Percentiles rank a stretch among this genome's conserved stretches.
Conservation (phyloP, 2,797 vertebrate species). For the Garrulus glandarius region DNA sequence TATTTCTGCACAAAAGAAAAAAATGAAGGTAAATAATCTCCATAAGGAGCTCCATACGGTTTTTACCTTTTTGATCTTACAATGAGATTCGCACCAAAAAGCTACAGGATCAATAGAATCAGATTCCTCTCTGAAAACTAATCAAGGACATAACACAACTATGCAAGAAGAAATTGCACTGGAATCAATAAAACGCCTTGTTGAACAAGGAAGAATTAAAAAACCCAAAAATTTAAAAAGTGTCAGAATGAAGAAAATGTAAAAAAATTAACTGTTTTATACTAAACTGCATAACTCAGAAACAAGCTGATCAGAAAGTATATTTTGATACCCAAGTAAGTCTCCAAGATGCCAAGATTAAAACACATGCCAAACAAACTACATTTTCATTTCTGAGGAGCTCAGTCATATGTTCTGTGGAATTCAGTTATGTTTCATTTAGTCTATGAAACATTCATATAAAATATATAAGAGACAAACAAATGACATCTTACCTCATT, state of each 20-base stretch:
- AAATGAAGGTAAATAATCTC: not conserved
- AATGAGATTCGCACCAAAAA: not conserved
- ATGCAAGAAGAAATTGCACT: not conserved
- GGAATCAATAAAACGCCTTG: not conserved
- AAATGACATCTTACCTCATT: constrained; percentile 64
- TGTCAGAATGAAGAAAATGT: not conserved
- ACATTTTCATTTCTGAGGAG: not conserved
- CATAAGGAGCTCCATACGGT: not conserved
- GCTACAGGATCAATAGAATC: not conserved
- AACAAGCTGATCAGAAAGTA: not conserved
- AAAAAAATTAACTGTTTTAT: not conserved
- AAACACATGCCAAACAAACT: not conserved
- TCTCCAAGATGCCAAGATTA: not conserved
- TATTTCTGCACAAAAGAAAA: not conserved
- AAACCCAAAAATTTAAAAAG: not conserved
- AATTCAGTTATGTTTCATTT: not conserved
- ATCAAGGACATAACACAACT: not conserved
- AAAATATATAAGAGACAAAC: not conserved
- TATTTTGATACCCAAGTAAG: not conserved
- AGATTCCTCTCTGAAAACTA: not conserved
- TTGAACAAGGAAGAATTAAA: not conserved
- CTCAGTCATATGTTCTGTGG: not conserved
- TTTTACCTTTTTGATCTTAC: not conserved
- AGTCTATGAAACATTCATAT: not conserved
- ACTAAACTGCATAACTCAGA: not conserved